Conservation (phyloP, 2,888 invertebrate species). For the Cenopis cana region DNA sequence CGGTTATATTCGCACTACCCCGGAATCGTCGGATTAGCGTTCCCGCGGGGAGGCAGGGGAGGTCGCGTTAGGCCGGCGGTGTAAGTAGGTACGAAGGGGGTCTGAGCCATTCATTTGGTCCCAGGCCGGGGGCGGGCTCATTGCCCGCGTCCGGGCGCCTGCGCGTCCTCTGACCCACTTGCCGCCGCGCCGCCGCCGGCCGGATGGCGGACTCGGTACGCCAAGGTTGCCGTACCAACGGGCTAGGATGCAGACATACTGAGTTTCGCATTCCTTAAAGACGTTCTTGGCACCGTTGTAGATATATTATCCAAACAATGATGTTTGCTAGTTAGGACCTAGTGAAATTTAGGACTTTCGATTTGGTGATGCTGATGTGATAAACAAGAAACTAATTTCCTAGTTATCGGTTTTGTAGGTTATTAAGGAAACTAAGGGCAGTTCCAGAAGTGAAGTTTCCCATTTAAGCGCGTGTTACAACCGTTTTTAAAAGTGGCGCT, state of each 20-base stretch:
- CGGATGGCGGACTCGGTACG: constrained; percentile 73
- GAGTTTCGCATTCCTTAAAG: constrained; percentile 45
- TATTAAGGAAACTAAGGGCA: neutral
- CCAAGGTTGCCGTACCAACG: constrained; percentile 81
- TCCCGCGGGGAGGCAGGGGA: constrained; percentile 65
- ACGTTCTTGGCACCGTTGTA: neutral
- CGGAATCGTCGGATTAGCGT: constrained; percentile 47
- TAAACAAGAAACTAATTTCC: neutral
- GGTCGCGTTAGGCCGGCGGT: constrained; percentile 62
- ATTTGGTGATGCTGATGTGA: neutral
- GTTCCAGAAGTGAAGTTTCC: neutral
- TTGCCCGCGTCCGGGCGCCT: constrained; percentile 81
- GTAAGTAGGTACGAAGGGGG: constrained; percentile 59
- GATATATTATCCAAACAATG: neutral
- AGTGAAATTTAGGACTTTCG: neutral
- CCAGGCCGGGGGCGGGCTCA: constrained; percentile 80
- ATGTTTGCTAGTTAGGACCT: neutral
- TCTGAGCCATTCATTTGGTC: constrained; percentile 74
- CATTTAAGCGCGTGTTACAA: neutral
- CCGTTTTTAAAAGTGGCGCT: neutral
- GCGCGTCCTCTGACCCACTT: constrained; percentile 82
- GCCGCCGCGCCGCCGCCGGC: constrained; percentile 60
- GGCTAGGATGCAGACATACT: constrained; percentile 72
- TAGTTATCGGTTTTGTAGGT: neutral
- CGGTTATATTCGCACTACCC: constrained; percentile 52